Evolutionary conservation across 2,797 vertebrate species (phyloP).

Genomic region (Chelonia mydas): DNA sequence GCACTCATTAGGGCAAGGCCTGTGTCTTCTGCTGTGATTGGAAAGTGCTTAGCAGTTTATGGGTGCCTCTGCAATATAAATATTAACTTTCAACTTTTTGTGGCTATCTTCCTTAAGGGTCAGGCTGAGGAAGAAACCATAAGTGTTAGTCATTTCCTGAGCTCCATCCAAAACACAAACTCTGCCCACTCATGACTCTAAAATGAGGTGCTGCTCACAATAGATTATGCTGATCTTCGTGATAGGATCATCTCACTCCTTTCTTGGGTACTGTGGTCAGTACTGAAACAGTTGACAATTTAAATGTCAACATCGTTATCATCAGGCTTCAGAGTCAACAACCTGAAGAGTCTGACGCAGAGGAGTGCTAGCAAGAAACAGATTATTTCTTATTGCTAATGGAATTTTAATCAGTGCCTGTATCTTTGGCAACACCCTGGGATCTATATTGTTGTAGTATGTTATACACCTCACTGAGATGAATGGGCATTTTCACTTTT

Average conservation of each 20-base stretch:
- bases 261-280: not conserved
- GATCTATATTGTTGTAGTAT: not conserved
- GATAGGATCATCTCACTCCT: not conserved
- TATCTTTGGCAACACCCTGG: not conserved
- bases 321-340: not conserved
- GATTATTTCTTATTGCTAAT: not conserved
- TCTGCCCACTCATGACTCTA: not conserved
- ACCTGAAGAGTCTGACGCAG: not conserved
- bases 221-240: not conserved
- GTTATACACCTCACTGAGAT: fast-evolving
- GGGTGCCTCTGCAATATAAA: not conserved
- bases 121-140: not conserved
- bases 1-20: not conserved
- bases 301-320: not conserved
- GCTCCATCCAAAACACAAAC: not conserved
- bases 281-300: not conserved
- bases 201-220: not conserved
- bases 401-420: not conserved
- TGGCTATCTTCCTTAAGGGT: not conserved
- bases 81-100: not conserved
- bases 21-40: not conserved
- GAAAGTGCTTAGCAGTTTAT: not conserved
- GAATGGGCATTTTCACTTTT: not conserved
- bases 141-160: not conserved
- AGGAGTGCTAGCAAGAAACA: not conserved